Conservation (phyloP, 2,797 vertebrate genomes). For the Anguilla pacifica region DNA sequence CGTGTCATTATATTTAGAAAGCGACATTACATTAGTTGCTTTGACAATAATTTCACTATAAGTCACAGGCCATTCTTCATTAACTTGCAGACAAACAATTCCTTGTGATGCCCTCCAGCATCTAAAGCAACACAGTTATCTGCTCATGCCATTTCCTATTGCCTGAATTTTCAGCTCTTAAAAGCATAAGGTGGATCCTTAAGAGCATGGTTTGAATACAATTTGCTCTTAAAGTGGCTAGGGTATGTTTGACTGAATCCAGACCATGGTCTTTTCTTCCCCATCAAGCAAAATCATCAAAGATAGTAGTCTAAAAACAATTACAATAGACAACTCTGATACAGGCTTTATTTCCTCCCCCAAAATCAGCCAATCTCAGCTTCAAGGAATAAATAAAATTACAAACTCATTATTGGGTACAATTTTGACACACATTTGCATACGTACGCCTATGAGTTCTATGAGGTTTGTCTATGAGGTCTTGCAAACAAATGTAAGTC, state of each 20-base stretch:
- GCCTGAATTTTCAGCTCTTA: not conserved
- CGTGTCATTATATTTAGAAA: too few species aligned
- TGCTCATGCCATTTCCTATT: too few species aligned
- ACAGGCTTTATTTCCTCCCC: not conserved
- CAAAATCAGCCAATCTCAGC: not conserved
- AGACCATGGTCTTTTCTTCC: not conserved
- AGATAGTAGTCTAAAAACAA: not conserved
- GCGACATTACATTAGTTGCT: too few species aligned
- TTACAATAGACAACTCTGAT: not conserved
- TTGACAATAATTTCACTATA: too few species aligned
- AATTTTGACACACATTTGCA: not conserved
- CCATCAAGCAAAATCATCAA: not conserved
- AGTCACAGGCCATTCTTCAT: too few species aligned
- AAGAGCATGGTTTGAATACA: not conserved
- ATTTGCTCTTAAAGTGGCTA: not conserved
- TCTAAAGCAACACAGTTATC: too few species aligned
- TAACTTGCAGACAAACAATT: too few species aligned
- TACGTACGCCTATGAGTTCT: not conserved
- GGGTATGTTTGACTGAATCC: not conserved
- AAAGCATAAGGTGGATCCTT: not conserved
- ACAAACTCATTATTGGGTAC: not conserved
- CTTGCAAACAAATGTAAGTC: not conserved
- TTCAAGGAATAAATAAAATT: not conserved
- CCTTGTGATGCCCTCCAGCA: too few species aligned
- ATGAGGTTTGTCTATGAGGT: not conserved